These are phyloP conservation scores for Eremobia ochroleuca DNA, from an alignment of 2,888 invertebrate species.

Conservation along the genomic window DNA sequence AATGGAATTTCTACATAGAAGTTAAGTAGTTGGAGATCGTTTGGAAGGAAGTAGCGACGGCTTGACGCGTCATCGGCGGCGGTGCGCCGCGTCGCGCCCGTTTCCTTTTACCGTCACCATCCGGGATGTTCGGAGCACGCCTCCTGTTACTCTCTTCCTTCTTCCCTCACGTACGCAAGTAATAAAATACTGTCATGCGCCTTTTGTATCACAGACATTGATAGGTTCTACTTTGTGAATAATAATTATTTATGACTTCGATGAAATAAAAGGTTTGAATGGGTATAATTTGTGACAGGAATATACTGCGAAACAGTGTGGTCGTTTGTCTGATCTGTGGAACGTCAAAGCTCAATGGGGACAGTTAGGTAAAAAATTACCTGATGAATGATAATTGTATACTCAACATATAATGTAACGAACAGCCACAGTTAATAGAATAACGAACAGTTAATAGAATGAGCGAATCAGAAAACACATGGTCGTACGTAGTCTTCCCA, in stretches of 20 bases:
- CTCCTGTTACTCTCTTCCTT: constrained; percentile 77
- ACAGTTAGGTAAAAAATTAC: neutral
- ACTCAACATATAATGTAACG: neutral
- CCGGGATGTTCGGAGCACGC: constrained; percentile 79
- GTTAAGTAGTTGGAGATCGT: constrained; percentile 38
- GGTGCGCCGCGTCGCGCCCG: constrained; percentile 68
- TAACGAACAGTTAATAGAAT: neutral
- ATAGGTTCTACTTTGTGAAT: constrained; percentile 46
- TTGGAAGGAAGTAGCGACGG: constrained; percentile 65
- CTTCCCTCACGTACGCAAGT: constrained; percentile 71
- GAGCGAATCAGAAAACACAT: too few species aligned
- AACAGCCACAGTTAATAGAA: too few species aligned
- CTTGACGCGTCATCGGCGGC: constrained; percentile 59
- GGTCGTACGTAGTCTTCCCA: neutral
- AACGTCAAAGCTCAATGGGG: neutral
- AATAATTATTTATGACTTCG: constrained; percentile 3
- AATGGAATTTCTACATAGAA: constrained; percentile 43
- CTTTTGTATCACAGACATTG: constrained; percentile 37
- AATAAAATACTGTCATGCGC: constrained; percentile 55
- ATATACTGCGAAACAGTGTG: neutral
- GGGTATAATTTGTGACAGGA: neutral
- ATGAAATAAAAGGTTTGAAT: constrained; percentile 14
- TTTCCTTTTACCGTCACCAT: constrained; percentile 79
- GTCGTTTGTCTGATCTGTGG: neutral
- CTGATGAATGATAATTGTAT: neutral